These are phyloP conservation scores for Semotilus atromaculatus DNA, from an alignment of 2,797 vertebrate species.

Conservation along the genomic window DNA sequence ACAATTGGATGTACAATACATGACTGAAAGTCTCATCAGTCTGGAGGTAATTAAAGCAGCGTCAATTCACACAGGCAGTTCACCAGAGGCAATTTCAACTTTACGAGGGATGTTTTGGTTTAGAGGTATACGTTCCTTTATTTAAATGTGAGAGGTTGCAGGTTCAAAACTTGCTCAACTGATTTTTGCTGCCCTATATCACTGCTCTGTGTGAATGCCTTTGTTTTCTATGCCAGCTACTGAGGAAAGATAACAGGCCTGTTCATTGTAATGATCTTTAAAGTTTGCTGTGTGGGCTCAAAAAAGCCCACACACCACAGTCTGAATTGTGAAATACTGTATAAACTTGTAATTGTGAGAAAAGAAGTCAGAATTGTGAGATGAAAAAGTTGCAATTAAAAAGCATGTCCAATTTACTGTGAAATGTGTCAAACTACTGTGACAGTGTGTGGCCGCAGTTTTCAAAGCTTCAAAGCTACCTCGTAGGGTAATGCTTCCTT, in stretches of 20 bases:
- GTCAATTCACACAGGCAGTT: conserved; percentile 26
- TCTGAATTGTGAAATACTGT: no score
- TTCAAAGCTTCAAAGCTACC: neutral
- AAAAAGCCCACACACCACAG: neutral
- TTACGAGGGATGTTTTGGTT: conserved; percentile 22
- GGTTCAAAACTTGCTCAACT: neutral
- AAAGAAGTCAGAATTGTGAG: neutral
- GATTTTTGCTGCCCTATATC: conserved; percentile 3
- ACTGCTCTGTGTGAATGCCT: neutral
- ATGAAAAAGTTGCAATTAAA: neutral
- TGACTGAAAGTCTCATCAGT: conserved; percentile 27
- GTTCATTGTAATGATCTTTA: neutral
- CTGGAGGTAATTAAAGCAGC: conserved; percentile 17
- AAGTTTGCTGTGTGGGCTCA: neutral
- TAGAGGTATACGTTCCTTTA: neutral
- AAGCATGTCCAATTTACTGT: neutral
- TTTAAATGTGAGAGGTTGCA: conserved; percentile 20
- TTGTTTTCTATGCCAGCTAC: neutral
- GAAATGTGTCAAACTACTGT: neutral
- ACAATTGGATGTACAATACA: conserved; percentile 1
- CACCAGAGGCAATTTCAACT: conserved; percentile 2
- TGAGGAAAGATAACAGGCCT: conserved; percentile 2
- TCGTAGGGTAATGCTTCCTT: conserved; percentile 2
- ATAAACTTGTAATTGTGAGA: no score
- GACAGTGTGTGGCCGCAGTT: neutral